Base-by-base conservation (phyloP, 2,113 vertebrate species). In the Chlorodrepanis virens region DNA sequence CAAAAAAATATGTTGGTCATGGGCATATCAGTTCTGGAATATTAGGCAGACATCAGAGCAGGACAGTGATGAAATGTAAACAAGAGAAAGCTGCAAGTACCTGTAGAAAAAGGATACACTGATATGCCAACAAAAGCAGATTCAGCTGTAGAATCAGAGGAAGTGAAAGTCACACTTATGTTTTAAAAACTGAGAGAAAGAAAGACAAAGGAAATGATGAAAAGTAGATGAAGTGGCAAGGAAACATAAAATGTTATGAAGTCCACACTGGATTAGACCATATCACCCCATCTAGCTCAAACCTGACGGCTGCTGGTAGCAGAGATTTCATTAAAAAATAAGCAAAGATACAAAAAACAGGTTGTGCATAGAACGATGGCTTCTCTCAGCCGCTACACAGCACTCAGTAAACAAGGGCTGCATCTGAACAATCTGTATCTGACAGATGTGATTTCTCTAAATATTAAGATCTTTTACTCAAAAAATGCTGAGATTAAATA, bases 331-430 rank as follows among this genome's bases (percentile, higher is more conserved):
- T 59, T 14, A 56, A 86, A 84, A 81, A 61, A 27, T 52, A 59
- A 45, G 11, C 33, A 52, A 59, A 28, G 19, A 3, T 50, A 22
- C 21, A 24, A 78, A 64, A 75, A 16, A 0, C 21, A 59, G 37
- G 10, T 45, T 69, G 8, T 77, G 27, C 20, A 18, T 9, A 14
- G 29, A 59, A 50, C 0, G 0, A 27, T 68, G 79, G 14, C 35
- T 88, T 67, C 29, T 29, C 57, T 56, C 0, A 0, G 18, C 14
- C 1, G 1, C 39, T 79, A 10, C 23, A 2, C 9, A 25, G 47
- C 42, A 54, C 9, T 77, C 14, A 16, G 28, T 50, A 69, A 25
- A 44, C 19, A 89, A 69, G 69, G 64, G 13, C 31, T 88, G 22
- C 24, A 64, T 63, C 33, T 68, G 57, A 83, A 18, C 23, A 68